phyloP scores from a whole-genome alignment of 2,888 invertebrate species.

The Drosophila pseudotalamancana region DNA sequence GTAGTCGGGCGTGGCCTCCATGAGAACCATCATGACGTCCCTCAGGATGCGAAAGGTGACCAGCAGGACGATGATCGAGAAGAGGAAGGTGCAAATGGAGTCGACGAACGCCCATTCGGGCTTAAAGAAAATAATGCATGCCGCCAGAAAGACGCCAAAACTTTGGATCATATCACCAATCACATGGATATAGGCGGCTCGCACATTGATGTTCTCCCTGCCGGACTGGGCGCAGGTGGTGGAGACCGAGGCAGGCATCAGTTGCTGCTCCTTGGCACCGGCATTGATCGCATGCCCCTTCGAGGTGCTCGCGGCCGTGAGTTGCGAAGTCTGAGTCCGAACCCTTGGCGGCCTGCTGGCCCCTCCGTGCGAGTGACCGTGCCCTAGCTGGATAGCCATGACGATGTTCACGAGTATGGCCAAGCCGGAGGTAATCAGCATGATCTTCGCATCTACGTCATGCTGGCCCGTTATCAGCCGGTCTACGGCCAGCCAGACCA shows the following conservation, averaged over 20 bases:
- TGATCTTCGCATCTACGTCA: conserved; percentile 93
- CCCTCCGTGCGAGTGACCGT: conserved; percentile 36
- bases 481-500: conserved; percentile 95
- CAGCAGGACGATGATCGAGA: conserved; percentile 59
- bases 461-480: conserved; percentile 91
- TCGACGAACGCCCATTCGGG: conserved; percentile 63
- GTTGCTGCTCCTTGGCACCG: neutral
- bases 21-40: conserved; percentile 67
- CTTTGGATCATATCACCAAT: conserved; percentile 68
- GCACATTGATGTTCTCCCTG: conserved; percentile 60
- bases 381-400: conserved; percentile 56
- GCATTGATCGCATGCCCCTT: neutral
- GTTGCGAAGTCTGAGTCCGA: neutral
- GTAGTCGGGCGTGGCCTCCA: conserved; percentile 66
- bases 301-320: neutral
- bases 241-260: conserved; percentile 35
- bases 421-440: conserved; percentile 95
- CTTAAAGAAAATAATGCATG: conserved; percentile 56
- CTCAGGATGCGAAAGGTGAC: conserved; percentile 54
- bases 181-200: conserved; percentile 66
- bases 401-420: conserved; percentile 96
- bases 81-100: conserved; percentile 65
- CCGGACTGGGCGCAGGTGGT: neutral
- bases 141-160: conserved; percentile 65
- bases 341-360: neutral